Base-by-base conservation (phyloP, 1,140 invertebrate species). In the Aphaenogaster ashmeadi region DNA sequence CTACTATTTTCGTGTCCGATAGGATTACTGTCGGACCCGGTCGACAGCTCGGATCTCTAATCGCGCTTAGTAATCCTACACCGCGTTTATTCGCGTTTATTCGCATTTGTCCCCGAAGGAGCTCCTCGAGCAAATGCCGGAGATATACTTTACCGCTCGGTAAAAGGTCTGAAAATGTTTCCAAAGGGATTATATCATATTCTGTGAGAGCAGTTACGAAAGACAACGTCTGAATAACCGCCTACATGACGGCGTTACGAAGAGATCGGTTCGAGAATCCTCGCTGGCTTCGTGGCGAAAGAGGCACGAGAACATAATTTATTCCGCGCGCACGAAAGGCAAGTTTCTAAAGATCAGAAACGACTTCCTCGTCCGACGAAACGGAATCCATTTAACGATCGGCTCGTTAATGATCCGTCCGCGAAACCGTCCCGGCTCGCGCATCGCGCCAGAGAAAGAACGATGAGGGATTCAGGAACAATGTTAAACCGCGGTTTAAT, bases 371-470 rank as follows among this genome's bases (percentile, higher is more conserved):
- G 44, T 83, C 66, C 86, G 78, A 36, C 60, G 41, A n/a, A 21
- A 33, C 21, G 72, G 54, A n/a, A 54, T 64, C 60, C 72, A 54
- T 88, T 77, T 66, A 71, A 56, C 52, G 87, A 89, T 80, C 87
- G 60, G n/a, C n/a, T 41, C 80, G 64, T 86, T 89, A 89, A 89
- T 89, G 88, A 89, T 86, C 87, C 87, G 75, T 88, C 81, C 52
- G 87, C 74, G 80, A 75, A 60, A 84, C 80, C 80, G 69, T 84
- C 80, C 54, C 69, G 69, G 56, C 47, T 69, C 62, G 62, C 78
- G 44, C 62, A 67, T 52, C 47, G n/a, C 33, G 62, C 5, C 5
- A 21, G 78, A 54, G 75, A 64, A 71, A 54, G 50, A 64, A 3
- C 62, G 64, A 33, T 27, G 56, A 18, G 50, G n/a, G 87, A 18